Evolutionary conservation across 2,888 invertebrate species (phyloP).

Genomic region (Abrostola tripartita): DNA sequence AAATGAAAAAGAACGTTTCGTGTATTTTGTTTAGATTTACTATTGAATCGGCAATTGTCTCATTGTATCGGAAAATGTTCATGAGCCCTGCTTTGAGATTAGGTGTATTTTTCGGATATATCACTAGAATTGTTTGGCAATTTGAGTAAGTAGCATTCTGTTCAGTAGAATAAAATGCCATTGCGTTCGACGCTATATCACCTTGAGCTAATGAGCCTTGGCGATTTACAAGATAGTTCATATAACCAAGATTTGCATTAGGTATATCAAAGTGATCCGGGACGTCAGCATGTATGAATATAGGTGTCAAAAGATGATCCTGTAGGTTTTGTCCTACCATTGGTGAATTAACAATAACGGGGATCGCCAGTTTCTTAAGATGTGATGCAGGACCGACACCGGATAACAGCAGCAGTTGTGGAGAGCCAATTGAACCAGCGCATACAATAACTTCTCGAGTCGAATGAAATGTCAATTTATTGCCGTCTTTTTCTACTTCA

Average conservation of each 20-base stretch:
- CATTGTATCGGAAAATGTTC: conserved; percentile 20
- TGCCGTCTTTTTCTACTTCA: not conserved
- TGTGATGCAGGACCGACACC: conserved; percentile 46
- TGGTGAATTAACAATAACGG: conserved; percentile 66
- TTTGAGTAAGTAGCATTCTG: conserved; percentile 28
- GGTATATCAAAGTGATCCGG: conserved; percentile 6
- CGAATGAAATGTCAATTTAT: not conserved
- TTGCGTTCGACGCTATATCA: conserved; percentile 15
- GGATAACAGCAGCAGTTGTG: not conserved
- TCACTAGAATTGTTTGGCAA: conserved; percentile 21
- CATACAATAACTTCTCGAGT: not conserved
- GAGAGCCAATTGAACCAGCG: not conserved
- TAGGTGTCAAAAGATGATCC: conserved; percentile 66
- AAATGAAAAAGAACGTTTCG: conserved; percentile 14
- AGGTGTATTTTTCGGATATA: conserved; percentile 23
- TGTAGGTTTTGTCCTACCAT: conserved; percentile 77
- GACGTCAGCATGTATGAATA: conserved; percentile 27
- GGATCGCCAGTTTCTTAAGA: conserved; percentile 63
- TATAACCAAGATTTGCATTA: conserved; percentile 12
- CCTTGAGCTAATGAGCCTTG: conserved; percentile 23
- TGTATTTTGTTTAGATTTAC: conserved; percentile 20
- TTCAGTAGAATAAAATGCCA: conserved; percentile 35
- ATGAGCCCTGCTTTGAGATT: not conserved
- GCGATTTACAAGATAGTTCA: conserved; percentile 30
- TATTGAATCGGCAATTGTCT: conserved; percentile 25